Base-by-base conservation (phyloP, 2,888 invertebrate species). In the Scelioninae gen. 1 region DNA sequence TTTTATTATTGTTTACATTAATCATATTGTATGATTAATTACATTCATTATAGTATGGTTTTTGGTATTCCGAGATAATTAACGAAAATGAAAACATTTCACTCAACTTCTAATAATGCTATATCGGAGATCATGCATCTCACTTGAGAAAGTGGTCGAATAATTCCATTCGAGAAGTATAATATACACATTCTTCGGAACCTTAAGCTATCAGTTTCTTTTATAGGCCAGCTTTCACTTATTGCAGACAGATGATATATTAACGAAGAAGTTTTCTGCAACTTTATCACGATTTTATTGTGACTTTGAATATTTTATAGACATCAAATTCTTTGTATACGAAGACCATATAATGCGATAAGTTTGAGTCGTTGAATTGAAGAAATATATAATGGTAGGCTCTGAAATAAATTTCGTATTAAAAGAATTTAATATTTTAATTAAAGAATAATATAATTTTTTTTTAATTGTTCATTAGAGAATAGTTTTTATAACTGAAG, bases 61-160 rank as follows among this genome's bases (percentile, higher is more conserved):
- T n/a, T n/a, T n/a, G n/a, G n/a, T n/a, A n/a, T n/a, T n/a, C n/a
- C n/a, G n/a, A n/a, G n/a, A n/a, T n/a, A n/a, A n/a, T n/a, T n/a
- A n/a, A n/a, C n/a, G n/a, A n/a, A n/a, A n/a, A n/a, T 8, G 8
- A 13, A 9, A 5, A 40, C 29, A 55, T 31, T 55, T 53, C 11
- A 8, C n/a, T 29, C 45, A 40, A 13, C 8, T 51, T 23, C 10
- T 58, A 1, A 9, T 0, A n/a, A n/a, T n/a, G n/a, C n/a, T n/a
- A n/a, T n/a, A n/a, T n/a, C n/a, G n/a, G n/a, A n/a, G n/a, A n/a
- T 66, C 51, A 45, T 5, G 31, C 45, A 63, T 55, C 53, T 77
- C 47, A 5, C 62, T 71, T 51, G 82, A 72, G 83, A 83, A 83
- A 83, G 79, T 79, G 65, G 83, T 75, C 55, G 65, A 71, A 72